Base-by-base conservation (phyloP, 2,888 invertebrate genomes). In the Drosophila testacea region DNA sequence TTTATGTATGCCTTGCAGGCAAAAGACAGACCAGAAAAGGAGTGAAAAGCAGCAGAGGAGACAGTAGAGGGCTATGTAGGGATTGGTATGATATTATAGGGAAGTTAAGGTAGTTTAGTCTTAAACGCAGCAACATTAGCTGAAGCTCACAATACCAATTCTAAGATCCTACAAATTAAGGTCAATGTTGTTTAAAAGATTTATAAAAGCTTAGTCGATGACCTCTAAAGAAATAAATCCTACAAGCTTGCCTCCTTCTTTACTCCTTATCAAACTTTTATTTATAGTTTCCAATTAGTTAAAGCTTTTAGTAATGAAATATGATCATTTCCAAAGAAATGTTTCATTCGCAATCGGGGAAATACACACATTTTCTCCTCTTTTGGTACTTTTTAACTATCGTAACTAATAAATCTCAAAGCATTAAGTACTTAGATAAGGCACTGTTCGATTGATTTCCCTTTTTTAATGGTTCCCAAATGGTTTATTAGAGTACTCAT, bases 1-100 rank as follows among this genome's bases (percentile, higher is more conserved):
- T 84, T 87, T 87, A 79, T 75, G 69, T 56, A 77, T 73, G 89
- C 89, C 72, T 63, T 16, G 52, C 66, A 79, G 56, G n/a, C 42
- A 61, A 44, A 30, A n/a, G 22, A 28, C 51, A 47, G 36, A 13
- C 22, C 44, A 56, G 10, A 32, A n/a, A 27, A 4, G 11, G 3
- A n/a, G 2, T 32, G 32, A 9, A 32, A 11, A 13, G n/a, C 5
- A 13, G 10, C 27, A 36, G n/a, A 7, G 10, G 1, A 50, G 22
- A 50, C 50, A 22, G 22, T 11, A 22, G 6, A 50, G 32, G 2
- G 6, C 9, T 16, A 28, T 30, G 9, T 16, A 16, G 13, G 4
- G 7, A 30, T 30, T 30, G 13, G 30, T 47, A 30, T 4, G 4
- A 22, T 7, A 34, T 6, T 16, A 11, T 22, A 34, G 6, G 48